A percentile compares a stretch with the other conserved stretches of the same genome.
These are phyloP conservation scores for Synanceia verrucosa DNA, from an alignment of 2,797 vertebrate genomes.

Conservation along the genomic window DNA sequence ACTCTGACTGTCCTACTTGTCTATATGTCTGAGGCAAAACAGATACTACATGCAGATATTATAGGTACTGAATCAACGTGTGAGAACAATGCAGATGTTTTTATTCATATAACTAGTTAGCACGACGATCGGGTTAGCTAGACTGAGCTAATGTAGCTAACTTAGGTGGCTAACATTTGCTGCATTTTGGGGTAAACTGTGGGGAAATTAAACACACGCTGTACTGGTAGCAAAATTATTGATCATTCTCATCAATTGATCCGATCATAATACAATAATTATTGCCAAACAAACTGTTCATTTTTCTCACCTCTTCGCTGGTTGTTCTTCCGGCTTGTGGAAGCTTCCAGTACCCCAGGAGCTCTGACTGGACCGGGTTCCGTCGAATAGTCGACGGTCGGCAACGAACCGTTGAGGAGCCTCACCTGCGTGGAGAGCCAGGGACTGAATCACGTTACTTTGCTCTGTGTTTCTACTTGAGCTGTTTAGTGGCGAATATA, in stretches of 20 bases:
- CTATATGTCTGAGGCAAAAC: neutral
- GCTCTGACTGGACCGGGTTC: constrained; percentile 10
- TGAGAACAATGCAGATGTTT: neutral
- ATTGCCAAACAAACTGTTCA: constrained; percentile 16
- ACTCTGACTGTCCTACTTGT: neutral
- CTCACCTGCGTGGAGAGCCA: neutral
- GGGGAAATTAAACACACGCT: neutral
- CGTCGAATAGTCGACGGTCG: neutral
- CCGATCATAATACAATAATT: fast-evolving
- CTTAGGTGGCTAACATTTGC: neutral
- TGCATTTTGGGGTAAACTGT: constrained; percentile 1
- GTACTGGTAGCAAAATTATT: neutral
- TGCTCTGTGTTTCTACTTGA: fast-evolving
- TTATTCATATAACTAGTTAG: neutral
- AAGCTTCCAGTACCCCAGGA: constrained; percentile 62
- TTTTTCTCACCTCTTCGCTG: constrained; percentile 68
- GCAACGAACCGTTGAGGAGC: neutral
- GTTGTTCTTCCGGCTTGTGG: constrained; percentile 57
- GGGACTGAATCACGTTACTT: neutral
- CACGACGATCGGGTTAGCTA: too few relatives aligned
- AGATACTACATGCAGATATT: neutral
- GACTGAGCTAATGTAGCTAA: neutral
- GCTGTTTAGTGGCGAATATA: neutral
- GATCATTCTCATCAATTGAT: neutral
- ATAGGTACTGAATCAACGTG: neutral